A percentile compares a stretch with the other conserved stretches of the same genome.
Conservation (phyloP, 1,140 invertebrate genomes). For the Octopus sinensis region DNA sequence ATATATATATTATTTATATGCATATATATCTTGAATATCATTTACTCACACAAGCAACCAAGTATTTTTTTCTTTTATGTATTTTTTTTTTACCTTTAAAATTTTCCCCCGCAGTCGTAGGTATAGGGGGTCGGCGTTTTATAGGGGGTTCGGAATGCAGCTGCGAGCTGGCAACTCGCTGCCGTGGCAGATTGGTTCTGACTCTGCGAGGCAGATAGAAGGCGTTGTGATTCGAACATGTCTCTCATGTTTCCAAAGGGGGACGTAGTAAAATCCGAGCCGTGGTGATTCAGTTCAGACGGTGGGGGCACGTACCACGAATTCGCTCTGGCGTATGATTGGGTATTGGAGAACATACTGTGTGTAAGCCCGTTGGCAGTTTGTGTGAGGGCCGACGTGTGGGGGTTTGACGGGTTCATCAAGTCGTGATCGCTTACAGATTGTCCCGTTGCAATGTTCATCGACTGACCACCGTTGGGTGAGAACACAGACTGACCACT, state of each 20-base stretch:
- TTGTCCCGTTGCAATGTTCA: conserved; percentile 20
- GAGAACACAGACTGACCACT: conserved; percentile 26
- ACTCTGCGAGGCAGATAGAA: conserved; percentile 31
- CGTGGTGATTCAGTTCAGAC: conserved; percentile 38
- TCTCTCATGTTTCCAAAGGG: conserved; percentile 38
- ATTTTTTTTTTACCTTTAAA: not conserved
- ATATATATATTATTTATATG: too few relatives aligned
- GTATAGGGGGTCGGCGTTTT: conserved; percentile 42
- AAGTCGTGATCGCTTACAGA: conserved; percentile 30
- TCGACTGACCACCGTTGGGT: conserved; percentile 17
- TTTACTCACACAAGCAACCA: too few relatives aligned
- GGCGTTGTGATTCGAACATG: conserved; percentile 47
- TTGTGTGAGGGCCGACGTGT: conserved; percentile 28
- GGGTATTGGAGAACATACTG: conserved; percentile 41
- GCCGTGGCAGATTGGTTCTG: conserved; percentile 31
- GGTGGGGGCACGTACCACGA: conserved; percentile 47
- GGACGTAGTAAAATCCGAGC: conserved; percentile 35
- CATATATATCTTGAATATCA: too few relatives aligned
- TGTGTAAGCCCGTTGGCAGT: conserved; percentile 37
- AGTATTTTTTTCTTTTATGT: too few relatives aligned
- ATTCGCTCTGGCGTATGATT: conserved; percentile 40
- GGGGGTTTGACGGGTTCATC: conserved; percentile 23
- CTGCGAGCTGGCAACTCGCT: conserved; percentile 49
- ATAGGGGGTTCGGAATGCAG: conserved; percentile 47
- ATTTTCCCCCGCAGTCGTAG: conserved; percentile 43